phyloP scores from a whole-genome alignment of 2,888 invertebrate genomes.

The Oxyscelio sp. region DNA sequence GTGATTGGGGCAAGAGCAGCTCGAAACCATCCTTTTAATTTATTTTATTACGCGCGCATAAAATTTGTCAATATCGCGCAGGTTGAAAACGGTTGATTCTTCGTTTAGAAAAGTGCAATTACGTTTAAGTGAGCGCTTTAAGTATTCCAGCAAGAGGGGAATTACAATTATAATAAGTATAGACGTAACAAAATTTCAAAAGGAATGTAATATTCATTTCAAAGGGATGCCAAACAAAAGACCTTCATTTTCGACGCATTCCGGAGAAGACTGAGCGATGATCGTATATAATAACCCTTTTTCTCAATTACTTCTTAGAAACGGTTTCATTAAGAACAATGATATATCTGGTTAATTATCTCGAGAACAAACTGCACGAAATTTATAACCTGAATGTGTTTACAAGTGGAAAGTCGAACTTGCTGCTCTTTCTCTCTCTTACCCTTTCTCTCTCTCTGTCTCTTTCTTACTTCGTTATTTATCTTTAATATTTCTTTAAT shows the following conservation, averaged over 20 bases:
- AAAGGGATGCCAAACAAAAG: slow-evolving; percentile 49
- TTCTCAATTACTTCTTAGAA: slow-evolving; percentile 37
- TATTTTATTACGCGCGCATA: slow-evolving; percentile 1
- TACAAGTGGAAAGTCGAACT: slow-evolving; percentile 1
- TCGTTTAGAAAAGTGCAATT: not conserved
- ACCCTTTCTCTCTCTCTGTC: too few species aligned
- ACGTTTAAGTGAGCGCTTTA: not conserved
- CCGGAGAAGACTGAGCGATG: slow-evolving; percentile 21
- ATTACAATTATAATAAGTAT: slow-evolving; percentile 22
- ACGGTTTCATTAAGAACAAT: slow-evolving; percentile 35
- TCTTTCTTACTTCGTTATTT: too few species aligned
- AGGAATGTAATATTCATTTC: slow-evolving; percentile 40
- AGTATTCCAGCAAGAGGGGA: not conserved
- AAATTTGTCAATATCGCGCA: too few species aligned
- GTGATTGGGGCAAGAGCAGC: slow-evolving; percentile 34
- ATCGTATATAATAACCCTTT: slow-evolving; percentile 40
- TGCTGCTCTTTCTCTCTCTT: too few species aligned
- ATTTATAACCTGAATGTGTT: slow-evolving; percentile 27
- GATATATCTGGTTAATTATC: slow-evolving; percentile 39
- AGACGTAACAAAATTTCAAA: slow-evolving; percentile 28
- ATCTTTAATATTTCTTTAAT: not conserved
- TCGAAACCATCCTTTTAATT: slow-evolving; percentile 18
- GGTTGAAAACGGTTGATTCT: too few species aligned
- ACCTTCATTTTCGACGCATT: slow-evolving; percentile 44
- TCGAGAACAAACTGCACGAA: slow-evolving; percentile 22